These are phyloP conservation scores for Melanophora roralis DNA, from an alignment of 2,888 invertebrate species.

Conservation along the genomic window DNA sequence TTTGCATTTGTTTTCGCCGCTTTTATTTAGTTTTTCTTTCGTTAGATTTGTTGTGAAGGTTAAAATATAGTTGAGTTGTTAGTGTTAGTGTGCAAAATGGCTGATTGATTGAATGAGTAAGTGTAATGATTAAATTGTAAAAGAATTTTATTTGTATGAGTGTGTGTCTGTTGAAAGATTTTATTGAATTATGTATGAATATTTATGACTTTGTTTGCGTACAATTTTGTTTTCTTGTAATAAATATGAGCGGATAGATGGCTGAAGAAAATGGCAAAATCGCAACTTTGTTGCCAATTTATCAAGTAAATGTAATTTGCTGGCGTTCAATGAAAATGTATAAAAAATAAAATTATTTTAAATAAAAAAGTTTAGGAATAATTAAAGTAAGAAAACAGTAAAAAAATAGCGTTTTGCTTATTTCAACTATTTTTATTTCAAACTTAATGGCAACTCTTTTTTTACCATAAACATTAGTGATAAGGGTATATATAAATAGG, in stretches of 20 bases:
- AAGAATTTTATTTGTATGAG: not conserved
- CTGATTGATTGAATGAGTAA: too few species aligned
- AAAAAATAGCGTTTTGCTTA: too few species aligned
- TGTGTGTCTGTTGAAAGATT: not conserved
- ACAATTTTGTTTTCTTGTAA: conserved; percentile 5
- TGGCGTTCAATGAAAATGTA: not conserved
- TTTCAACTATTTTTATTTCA: too few species aligned
- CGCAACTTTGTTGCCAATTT: conserved; percentile 4
- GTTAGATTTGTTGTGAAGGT: not conserved
- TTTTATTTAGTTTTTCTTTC: not conserved
- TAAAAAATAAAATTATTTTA: not conserved
- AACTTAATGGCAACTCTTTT: too few species aligned
- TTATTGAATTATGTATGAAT: conserved; percentile 27
- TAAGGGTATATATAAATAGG: too few species aligned
- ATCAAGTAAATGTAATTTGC: conserved; percentile 3
- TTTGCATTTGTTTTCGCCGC: not conserved
- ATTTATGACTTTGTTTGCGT: conserved; percentile 18
- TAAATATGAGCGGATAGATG: not conserved
- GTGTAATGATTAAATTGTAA: not conserved
- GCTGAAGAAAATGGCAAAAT: conserved; percentile 11
- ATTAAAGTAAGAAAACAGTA: too few species aligned
- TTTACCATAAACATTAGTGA: too few species aligned
- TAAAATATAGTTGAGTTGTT: not conserved
- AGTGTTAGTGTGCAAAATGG: not conserved
- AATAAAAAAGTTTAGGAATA: not conserved